These are phyloP conservation scores for Nyctereutes procyonoides DNA, from an alignment of 2,113 vertebrate species.

Conservation along the genomic window DNA sequence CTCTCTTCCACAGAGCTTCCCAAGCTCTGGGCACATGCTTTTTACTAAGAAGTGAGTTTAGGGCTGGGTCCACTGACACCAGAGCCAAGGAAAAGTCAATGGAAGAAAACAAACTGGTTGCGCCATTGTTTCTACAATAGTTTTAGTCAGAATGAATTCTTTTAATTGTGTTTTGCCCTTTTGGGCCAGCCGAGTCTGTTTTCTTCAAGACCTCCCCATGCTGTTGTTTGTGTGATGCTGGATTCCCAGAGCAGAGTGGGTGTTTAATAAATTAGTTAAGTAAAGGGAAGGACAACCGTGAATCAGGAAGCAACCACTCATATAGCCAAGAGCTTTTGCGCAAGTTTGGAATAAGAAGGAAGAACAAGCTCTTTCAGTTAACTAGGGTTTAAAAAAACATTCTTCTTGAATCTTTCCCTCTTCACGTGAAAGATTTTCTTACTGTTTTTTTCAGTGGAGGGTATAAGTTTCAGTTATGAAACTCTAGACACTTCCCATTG, in stretches of 20 bases:
- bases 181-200: conserved; percentile 4
- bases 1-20: background rate
- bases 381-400: background rate
- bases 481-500: background rate
- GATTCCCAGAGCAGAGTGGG: conserved; percentile 55
- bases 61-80: background rate
- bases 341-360: background rate
- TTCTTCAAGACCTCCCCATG: conserved; percentile 34
- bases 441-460: background rate
- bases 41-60: background rate
- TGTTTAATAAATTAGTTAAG: background rate
- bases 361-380: background rate
- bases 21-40: background rate
- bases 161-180: background rate
- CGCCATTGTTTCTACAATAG: background rate
- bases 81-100: conserved; percentile 28
- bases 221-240: conserved; percentile 48
- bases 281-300: background rate
- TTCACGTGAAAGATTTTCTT: conserved; percentile 2
- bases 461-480: background rate
- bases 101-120: background rate
- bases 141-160: background rate
- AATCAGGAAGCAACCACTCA: conserved; percentile 46
- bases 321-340: background rate
- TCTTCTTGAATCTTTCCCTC: conserved; percentile 22